Percentiles rank a stretch among this genome's conserved stretches.
Conservation (phyloP, 2,888 invertebrate genomes). For the Sipunculus nudus region DNA sequence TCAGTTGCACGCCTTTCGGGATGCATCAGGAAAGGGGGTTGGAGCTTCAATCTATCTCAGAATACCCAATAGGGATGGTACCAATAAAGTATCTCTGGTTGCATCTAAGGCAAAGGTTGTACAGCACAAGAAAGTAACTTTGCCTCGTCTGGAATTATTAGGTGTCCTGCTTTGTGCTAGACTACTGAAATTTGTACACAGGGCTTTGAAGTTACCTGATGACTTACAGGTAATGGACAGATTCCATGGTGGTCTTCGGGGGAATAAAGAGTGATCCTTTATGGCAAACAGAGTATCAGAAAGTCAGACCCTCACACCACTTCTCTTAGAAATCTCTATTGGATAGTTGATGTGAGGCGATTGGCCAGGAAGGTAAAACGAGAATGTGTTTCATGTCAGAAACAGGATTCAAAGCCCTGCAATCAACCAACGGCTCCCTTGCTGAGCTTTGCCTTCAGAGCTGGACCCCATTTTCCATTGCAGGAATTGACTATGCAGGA, state of each 20-base stretch:
- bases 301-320: background rate
- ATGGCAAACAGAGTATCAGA: background rate
- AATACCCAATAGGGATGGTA: background rate
- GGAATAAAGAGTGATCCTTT: background rate
- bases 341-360: constrained; percentile 5
- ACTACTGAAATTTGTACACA: constrained; percentile 14
- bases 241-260: background rate
- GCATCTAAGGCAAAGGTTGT: constrained; percentile 38
- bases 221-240: background rate
- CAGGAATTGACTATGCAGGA: constrained; percentile 27
- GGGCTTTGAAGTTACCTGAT: background rate
- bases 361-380: background rate
- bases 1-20: constrained; percentile 36
- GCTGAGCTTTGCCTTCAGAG: constrained; percentile 1
- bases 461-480: constrained; percentile 10
- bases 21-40: constrained; percentile 42
- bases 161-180: constrained; percentile 12
- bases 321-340: background rate
- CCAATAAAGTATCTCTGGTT: constrained; percentile 4
- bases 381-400: constrained; percentile 4
- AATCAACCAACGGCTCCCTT: background rate
- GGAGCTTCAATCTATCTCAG: constrained; percentile 35
- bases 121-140: constrained; percentile 35
- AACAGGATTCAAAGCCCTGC: background rate
- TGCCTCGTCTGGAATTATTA: background rate